These are phyloP conservation scores for Mormyrops boulengeri DNA, from an alignment of 2,797 vertebrate species.

Conservation along the genomic window DNA sequence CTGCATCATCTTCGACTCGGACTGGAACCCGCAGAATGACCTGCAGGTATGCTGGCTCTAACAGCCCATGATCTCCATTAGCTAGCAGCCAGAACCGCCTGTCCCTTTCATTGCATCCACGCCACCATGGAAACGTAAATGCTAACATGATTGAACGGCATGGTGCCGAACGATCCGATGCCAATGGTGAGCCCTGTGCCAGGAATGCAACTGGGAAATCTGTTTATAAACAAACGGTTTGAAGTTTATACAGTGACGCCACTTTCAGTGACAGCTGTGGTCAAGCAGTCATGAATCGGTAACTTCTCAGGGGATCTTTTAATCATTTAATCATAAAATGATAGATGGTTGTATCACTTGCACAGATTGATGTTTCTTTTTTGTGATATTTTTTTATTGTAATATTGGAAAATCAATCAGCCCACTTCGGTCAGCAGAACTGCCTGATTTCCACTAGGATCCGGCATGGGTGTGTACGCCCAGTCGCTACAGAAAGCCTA, in stretches of 20 bases:
- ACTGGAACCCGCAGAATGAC: conserved; percentile 98
- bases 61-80: not conserved
- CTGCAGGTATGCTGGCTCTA: conserved; percentile 71
- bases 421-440: not conserved
- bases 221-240: not conserved
- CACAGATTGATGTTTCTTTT: not conserved
- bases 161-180: not conserved
- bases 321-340: not conserved
- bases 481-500: not conserved
- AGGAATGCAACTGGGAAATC: not conserved
- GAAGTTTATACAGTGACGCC: not conserved
- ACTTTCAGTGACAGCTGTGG: not conserved
- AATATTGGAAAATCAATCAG: not conserved
- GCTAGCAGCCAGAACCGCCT: not conserved
- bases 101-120: not conserved
- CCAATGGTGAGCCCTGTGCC: not conserved
- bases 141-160: not conserved
- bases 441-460: not conserved
- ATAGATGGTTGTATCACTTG: not conserved
- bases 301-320: not conserved
- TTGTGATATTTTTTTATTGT: not conserved
- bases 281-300: not conserved
- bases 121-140: not conserved
- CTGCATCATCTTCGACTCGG: conserved; percentile 97
- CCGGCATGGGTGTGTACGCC: not conserved